A percentile compares a stretch with the other conserved stretches of the same genome.
phyloP scores from a whole-genome alignment of 2,797 vertebrate genomes.

The Squalus acanthias region DNA sequence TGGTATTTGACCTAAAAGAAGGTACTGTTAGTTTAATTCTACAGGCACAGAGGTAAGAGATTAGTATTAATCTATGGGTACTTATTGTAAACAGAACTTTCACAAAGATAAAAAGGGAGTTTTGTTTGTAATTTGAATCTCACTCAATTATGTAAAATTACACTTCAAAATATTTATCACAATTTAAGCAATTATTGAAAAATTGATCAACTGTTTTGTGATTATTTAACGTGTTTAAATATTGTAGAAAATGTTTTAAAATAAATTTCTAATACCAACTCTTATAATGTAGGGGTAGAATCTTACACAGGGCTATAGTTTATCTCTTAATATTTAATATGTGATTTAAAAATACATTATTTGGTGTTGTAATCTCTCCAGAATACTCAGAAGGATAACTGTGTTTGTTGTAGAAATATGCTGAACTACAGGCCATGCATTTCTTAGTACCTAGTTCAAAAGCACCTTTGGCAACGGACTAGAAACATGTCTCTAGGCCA shows the following conservation, averaged over 20 bases:
- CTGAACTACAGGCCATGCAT: background rate
- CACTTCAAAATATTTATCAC: background rate
- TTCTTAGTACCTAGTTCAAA: background rate
- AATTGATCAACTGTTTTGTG: background rate
- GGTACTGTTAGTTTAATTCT: constrained; percentile 90
- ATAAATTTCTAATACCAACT: background rate
- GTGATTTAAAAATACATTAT: background rate
- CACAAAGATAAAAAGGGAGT: background rate
- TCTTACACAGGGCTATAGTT: background rate
- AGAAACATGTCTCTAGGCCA: background rate
- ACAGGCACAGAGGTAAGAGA: constrained; percentile 82
- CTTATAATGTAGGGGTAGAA: background rate
- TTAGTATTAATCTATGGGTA: constrained; percentile 25
- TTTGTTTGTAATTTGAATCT: background rate
- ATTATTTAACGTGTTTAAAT: background rate
- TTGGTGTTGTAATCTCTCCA: background rate
- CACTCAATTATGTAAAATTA: background rate
- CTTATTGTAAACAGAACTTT: background rate
- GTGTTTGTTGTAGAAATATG: background rate
- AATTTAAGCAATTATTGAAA: background rate
- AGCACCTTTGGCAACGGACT: background rate
- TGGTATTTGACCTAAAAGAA: constrained; percentile 96
- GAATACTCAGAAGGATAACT: background rate
- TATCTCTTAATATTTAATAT: background rate
- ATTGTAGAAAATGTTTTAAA: background rate